A percentile compares a stretch with the other conserved stretches of the same genome.
These are phyloP conservation scores for Rotaria magnacalcarata DNA, from an alignment of 2,888 invertebrate genomes.

Conservation along the genomic window DNA sequence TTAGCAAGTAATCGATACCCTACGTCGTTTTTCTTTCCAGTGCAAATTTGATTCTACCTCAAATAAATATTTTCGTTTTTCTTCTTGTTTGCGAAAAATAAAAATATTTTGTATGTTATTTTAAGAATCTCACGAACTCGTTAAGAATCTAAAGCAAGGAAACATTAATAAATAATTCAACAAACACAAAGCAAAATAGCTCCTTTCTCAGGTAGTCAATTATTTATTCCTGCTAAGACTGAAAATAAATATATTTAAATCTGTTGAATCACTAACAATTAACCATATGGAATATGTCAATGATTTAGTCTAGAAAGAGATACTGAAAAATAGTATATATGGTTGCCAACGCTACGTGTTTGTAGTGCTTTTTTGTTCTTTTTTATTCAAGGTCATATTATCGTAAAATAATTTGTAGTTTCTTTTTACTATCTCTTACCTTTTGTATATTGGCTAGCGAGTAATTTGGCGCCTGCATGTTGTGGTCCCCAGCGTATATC, in stretches of 20 bases:
- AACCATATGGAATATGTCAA: not conserved
- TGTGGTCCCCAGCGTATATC: slow-evolving; percentile 39
- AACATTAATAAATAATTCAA: not conserved
- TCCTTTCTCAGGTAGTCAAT: too few species aligned
- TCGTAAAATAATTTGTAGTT: not conserved
- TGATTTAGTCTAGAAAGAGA: not conserved
- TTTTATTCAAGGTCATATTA: not conserved
- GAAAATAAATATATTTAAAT: not conserved
- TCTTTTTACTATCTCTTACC: not conserved
- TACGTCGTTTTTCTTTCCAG: too few species aligned
- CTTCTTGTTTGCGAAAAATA: too few species aligned
- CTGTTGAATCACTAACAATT: not conserved
- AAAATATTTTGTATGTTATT: too few species aligned
- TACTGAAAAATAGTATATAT: not conserved
- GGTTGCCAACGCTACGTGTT: not conserved
- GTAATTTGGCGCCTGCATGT: slow-evolving; percentile 45
- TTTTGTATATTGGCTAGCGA: slow-evolving; percentile 45
- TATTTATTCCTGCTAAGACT: not conserved
- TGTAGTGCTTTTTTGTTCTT: not conserved
- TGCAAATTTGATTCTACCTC: too few species aligned
- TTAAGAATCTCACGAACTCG: too few species aligned
- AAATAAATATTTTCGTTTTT: too few species aligned
- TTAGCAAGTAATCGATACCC: too few species aligned
- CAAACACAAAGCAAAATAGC: too few species aligned
- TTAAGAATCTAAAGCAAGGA: not conserved